A percentile compares a stretch with the other conserved stretches of the same genome.
phyloP scores from a whole-genome alignment of 92 coral and sea anemone genomes.

The Palythoa heliodiscus region DNA sequence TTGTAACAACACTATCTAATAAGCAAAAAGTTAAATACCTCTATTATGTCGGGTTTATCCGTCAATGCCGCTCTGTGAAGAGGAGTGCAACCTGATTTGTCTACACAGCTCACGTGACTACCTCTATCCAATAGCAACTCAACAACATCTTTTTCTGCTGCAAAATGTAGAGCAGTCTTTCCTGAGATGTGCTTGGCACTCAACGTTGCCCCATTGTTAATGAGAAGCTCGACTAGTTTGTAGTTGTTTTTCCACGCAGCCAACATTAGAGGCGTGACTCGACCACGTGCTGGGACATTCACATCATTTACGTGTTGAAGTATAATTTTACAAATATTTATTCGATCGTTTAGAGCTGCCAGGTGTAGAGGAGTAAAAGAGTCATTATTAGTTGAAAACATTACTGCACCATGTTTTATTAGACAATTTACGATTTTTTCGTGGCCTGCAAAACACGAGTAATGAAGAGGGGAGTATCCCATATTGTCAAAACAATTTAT shows the following conservation, averaged over 20 bases:
- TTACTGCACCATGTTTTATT: conserved; percentile 56
- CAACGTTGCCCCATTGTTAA: conserved; percentile 57
- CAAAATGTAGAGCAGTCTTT: conserved; percentile 78
- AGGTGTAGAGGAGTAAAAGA: conserved; percentile 74
- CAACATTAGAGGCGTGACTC: conserved; percentile 74
- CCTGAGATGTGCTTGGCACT: conserved; percentile 73
- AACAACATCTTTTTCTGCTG: conserved; percentile 53
- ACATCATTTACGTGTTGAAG: conserved; percentile 38
- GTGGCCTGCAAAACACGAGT: conserved; percentile 60
- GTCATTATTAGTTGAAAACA: conserved; percentile 46
- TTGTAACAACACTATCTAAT: too few relatives aligned
- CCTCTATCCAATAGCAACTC: conserved; percentile 58
- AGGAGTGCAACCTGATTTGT: conserved; percentile 69
- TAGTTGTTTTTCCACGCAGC: conserved; percentile 66
- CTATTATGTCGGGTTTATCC: conserved; percentile 58
- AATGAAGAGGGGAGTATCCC: conserved; percentile 69
- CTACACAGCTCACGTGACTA: conserved; percentile 58
- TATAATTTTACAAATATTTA: conserved; percentile 57
- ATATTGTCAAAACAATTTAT: conserved; percentile 54
- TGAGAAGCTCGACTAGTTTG: conserved; percentile 47
- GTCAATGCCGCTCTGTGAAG: conserved; percentile 71
- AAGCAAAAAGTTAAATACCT: not conserved
- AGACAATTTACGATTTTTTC: conserved; percentile 45
- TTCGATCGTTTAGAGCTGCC: conserved; percentile 60
- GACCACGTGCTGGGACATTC: conserved; percentile 63